These are phyloP conservation scores for Pelosia muscerda DNA, from an alignment of 2,888 invertebrate species.

Conservation along the genomic window DNA sequence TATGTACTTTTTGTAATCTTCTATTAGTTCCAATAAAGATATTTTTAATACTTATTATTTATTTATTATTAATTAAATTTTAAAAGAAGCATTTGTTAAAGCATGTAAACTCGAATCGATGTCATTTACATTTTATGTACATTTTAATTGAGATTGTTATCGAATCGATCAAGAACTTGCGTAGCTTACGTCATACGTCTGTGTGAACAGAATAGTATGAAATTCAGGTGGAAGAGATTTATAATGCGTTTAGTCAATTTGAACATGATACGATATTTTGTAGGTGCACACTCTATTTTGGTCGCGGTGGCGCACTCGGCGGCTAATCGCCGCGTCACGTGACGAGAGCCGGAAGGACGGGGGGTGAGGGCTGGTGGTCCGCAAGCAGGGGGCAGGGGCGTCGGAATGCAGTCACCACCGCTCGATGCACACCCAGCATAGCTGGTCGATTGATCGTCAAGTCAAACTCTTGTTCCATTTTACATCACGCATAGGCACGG, in stretches of 20 bases:
- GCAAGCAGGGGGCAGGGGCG: slow-evolving; percentile 63
- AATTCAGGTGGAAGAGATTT: slow-evolving; percentile 70
- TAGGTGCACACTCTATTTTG: slow-evolving; percentile 84
- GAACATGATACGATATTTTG: slow-evolving; percentile 52
- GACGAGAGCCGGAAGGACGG: slow-evolving; percentile 84
- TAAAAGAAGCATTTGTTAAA: too few species aligned
- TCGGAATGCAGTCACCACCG: slow-evolving; percentile 85
- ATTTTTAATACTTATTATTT: too few species aligned
- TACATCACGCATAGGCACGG: slow-evolving; percentile 43
- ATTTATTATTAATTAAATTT: too few species aligned
- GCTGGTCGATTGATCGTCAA: slow-evolving; percentile 77
- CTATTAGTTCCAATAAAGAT: too few species aligned
- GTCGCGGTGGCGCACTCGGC: slow-evolving; percentile 83
- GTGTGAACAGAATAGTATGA: slow-evolving; percentile 25
- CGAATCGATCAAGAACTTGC: neutral
- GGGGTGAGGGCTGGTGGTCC: slow-evolving; percentile 70
- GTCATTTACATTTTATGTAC: neutral
- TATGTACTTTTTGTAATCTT: too few species aligned
- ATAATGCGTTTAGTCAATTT: slow-evolving; percentile 63
- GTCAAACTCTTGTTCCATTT: slow-evolving; percentile 50
- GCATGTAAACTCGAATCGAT: neutral
- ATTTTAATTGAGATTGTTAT: neutral
- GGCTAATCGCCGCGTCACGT: slow-evolving; percentile 86
- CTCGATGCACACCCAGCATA: slow-evolving; percentile 73
- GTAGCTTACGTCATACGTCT: neutral